A percentile compares a stretch with the other conserved stretches of the same genome.
Conservation (phyloP, 2,113 vertebrate species). For the Caranx ignobilis region DNA sequence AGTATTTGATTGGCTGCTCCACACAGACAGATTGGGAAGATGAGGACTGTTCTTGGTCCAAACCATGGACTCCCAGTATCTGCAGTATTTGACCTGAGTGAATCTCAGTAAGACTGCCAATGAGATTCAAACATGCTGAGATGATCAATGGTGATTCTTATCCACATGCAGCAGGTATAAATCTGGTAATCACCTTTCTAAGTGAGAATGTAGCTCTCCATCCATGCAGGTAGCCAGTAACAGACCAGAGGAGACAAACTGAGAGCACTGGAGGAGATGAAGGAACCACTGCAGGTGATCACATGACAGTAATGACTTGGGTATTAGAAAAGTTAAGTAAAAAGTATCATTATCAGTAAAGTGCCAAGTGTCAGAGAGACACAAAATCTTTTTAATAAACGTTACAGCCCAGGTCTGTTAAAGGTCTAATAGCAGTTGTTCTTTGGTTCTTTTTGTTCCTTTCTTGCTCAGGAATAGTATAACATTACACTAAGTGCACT, state of each 20-base stretch:
- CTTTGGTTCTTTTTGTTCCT: background rate
- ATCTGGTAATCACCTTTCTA: background rate
- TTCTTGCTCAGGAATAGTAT: background rate
- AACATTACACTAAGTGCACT: background rate
- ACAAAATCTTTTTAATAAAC: background rate
- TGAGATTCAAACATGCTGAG: background rate
- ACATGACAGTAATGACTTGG: too few species aligned
- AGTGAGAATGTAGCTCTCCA: background rate
- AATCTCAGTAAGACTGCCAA: background rate
- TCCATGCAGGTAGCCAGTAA: background rate
- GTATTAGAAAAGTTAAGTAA: background rate
- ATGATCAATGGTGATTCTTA: background rate
- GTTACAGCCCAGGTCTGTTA: background rate
- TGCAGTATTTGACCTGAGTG: background rate
- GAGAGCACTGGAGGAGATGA: background rate
- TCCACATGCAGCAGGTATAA: constrained; percentile 3
- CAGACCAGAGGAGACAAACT: background rate
- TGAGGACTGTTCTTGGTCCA: background rate
- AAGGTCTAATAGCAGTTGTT: background rate
- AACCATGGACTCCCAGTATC: background rate
- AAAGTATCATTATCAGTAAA: background rate
- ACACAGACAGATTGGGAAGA: background rate
- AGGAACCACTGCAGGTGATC: background rate
- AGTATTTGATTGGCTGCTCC: background rate
- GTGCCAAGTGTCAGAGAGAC: background rate